These are phyloP conservation scores for Dicyrtoma fusca DNA, from an alignment of 2,888 invertebrate species.

Conservation along the genomic window DNA sequence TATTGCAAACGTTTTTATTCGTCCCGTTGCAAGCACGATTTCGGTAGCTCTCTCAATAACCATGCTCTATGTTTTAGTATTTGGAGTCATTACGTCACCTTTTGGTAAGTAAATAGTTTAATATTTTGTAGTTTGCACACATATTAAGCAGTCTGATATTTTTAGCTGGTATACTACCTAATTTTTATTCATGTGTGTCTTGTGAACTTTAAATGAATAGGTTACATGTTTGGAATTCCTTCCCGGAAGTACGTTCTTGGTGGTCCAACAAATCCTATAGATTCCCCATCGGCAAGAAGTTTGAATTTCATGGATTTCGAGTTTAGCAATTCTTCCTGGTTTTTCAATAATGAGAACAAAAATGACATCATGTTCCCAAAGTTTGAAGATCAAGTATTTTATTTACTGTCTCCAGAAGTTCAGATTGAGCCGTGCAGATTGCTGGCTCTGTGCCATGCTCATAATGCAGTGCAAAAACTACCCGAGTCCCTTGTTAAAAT, in stretches of 20 bases:
- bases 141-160: not conserved
- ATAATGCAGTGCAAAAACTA: not conserved
- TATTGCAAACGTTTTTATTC: conserved; percentile 53
- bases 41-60: conserved; percentile 40
- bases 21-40: conserved; percentile 41
- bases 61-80: conserved; percentile 48
- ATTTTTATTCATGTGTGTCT: no score
- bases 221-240: conserved; percentile 56
- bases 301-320: conserved; percentile 11
- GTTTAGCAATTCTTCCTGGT: not conserved
- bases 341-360: not conserved
- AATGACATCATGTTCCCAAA: not conserved
- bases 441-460: conserved; percentile 28
- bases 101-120: conserved; percentile 43
- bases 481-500: not conserved
- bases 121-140: no score
- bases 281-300: conserved; percentile 23
- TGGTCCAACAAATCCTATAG: not conserved
- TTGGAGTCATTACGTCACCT: conserved; percentile 52
- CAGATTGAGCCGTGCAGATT: conserved; percentile 10
- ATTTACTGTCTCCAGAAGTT: conserved; percentile 14
- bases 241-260: conserved; percentile 56
- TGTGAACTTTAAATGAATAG: no score
- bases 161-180: no score
- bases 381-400: conserved; percentile 27